A percentile compares a stretch with the other conserved stretches of the same genome.
Evolutionary conservation across 2,888 invertebrate species (phyloP).

Genomic region (Cistogaster globosa): DNA sequence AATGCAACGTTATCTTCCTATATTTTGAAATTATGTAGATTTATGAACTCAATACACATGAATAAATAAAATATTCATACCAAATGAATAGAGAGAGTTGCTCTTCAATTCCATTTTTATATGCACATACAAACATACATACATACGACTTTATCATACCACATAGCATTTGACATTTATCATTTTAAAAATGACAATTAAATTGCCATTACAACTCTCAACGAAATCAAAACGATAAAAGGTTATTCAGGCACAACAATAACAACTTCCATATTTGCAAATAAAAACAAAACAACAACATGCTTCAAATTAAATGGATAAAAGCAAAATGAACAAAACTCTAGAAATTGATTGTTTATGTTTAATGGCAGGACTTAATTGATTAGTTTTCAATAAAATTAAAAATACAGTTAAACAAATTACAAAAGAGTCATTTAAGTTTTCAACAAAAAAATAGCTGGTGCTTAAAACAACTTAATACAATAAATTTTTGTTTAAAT

Average conservation of each 20-base stretch:
- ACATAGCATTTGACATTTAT: slow-evolving; percentile 32
- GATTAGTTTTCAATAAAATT: slow-evolving; percentile 40
- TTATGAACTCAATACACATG: slow-evolving; percentile 3
- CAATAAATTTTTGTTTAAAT: too few species aligned
- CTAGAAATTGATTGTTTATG: slow-evolving; percentile 55
- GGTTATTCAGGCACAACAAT: slow-evolving; percentile 26
- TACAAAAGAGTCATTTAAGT: slow-evolving; percentile 1
- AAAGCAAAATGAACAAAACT: slow-evolving; percentile 7
- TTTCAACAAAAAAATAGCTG: too few species aligned
- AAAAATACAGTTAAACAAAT: slow-evolving; percentile 3
- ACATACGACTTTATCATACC: background rate
- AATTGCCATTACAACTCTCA: slow-evolving; percentile 49
- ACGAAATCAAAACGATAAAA: slow-evolving; percentile 51
- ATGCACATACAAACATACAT: too few species aligned
- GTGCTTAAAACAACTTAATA: too few species aligned
- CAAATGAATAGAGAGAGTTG: background rate
- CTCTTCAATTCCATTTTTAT: background rate
- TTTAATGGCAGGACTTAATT: slow-evolving; percentile 46
- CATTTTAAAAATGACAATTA: slow-evolving; percentile 47
- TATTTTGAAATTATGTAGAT: background rate
- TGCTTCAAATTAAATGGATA: background rate
- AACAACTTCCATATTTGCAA: slow-evolving; percentile 21
- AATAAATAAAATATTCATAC: background rate
- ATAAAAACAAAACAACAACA: background rate
- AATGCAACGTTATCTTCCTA: slow-evolving; percentile 15